Evolutionary conservation across 2,113 vertebrate genomes (phyloP).

Genomic region (Eonycteris spelaea): DNA sequence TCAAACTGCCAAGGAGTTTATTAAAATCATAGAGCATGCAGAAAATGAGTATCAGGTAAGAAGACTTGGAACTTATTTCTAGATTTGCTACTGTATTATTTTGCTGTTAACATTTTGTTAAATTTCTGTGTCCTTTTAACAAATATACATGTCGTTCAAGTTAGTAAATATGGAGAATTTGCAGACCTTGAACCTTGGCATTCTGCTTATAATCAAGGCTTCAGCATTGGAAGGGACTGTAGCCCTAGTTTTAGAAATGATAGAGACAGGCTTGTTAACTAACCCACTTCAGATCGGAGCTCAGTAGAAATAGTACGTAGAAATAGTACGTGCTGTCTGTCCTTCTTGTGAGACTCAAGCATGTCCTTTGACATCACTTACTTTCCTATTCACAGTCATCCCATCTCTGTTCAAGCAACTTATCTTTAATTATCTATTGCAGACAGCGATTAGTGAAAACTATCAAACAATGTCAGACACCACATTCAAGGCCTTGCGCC

Average conservation of each 20-base stretch:
- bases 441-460: slow-evolving; percentile 96
- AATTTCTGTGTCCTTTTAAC: slow-evolving; percentile 30
- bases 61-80: slow-evolving; percentile 27
- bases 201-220: not conserved
- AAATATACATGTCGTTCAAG: not conserved
- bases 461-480: slow-evolving; percentile 98
- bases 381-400: slow-evolving; percentile 21
- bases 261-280: not conserved
- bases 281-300: not conserved
- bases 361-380: slow-evolving; percentile 4
- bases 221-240: not conserved
- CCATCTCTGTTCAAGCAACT: slow-evolving; percentile 49
- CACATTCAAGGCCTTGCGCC: slow-evolving; percentile 97
- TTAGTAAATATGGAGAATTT: not conserved
- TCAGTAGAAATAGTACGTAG: not conserved
- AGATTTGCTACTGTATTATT: not conserved
- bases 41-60: slow-evolving; percentile 98
- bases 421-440: slow-evolving; percentile 70
- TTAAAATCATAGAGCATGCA: slow-evolving; percentile 95
- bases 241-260: slow-evolving; percentile 14
- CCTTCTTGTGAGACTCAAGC: not conserved
- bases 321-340: not conserved
- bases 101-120: slow-evolving; percentile 31
- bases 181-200: not conserved
- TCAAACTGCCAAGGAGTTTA: slow-evolving; percentile 95